Evolutionary conservation across 2,888 invertebrate genomes (phyloP).

Genomic region (Neoitamus cyanurus): DNA sequence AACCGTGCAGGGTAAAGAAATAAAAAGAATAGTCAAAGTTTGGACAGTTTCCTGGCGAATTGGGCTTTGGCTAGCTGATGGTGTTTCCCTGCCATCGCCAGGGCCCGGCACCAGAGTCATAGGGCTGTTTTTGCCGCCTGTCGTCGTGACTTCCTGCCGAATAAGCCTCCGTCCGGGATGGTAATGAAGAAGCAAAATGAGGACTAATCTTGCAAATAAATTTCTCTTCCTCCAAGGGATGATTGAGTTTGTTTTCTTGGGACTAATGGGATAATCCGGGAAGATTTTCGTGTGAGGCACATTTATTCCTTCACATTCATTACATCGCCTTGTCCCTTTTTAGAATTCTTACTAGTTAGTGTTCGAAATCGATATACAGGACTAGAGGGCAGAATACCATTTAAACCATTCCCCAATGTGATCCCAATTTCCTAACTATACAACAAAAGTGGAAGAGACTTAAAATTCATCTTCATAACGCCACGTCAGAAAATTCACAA

Average conservation of each 20-base stretch:
- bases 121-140: background rate
- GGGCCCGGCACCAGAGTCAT: background rate
- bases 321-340: background rate
- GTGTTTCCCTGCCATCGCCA: background rate
- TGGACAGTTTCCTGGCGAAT: slow-evolving; percentile 27
- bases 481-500: background rate
- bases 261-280: background rate
- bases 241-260: slow-evolving; percentile 20
- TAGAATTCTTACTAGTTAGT: background rate
- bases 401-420: background rate
- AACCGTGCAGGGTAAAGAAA: background rate
- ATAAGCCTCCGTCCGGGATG: background rate
- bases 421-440: background rate
- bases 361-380: no score
- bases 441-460: background rate
- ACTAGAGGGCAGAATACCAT: background rate
- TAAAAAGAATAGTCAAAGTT: slow-evolving; percentile 35
- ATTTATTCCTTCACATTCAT: background rate
- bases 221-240: background rate
- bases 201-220: slow-evolving; percentile 35
- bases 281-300: background rate
- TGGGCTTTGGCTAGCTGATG: background rate
- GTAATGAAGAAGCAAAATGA: slow-evolving; percentile 23
- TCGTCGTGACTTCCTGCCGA: background rate
- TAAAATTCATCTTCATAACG: background rate